Evolutionary conservation across 2,888 invertebrate species (phyloP).

Genomic region (Tipula confusa): DNA sequence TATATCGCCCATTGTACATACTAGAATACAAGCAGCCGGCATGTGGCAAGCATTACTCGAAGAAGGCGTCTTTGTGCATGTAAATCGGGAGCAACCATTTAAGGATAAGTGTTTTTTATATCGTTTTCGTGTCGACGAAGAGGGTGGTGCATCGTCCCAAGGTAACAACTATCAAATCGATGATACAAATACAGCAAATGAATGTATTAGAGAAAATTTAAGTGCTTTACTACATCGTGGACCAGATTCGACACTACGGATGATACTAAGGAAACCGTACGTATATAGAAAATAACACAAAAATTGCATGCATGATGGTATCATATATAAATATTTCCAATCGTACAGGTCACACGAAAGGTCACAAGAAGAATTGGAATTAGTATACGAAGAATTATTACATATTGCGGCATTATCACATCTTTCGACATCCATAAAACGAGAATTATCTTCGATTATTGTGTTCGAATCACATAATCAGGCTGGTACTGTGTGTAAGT

Average conservation of each 20-base stretch:
- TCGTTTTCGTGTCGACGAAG: constrained; percentile 72
- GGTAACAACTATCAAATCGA: constrained; percentile 54
- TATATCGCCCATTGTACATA: constrained; percentile 59
- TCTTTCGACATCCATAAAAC: constrained; percentile 73
- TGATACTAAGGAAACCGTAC: constrained; percentile 77
- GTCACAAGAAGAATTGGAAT: constrained; percentile 71
- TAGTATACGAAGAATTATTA: constrained; percentile 76
- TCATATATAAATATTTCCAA: not conserved
- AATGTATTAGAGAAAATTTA: constrained; percentile 63
- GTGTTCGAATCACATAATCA: constrained; percentile 75
- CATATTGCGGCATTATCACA: constrained; percentile 78
- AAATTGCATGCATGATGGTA: too few species aligned
- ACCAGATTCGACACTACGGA: constrained; percentile 72
- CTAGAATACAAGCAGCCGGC: constrained; percentile 66
- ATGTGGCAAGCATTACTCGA: constrained; percentile 82
- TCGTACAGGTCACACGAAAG: constrained; percentile 64
- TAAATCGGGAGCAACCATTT: constrained; percentile 73
- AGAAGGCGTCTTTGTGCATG: constrained; percentile 71
- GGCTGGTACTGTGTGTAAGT: constrained; percentile 72
- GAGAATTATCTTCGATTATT: constrained; percentile 72
- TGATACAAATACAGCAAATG: constrained; percentile 62
- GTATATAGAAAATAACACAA: constrained; percentile 43
- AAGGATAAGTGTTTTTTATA: constrained; percentile 79
- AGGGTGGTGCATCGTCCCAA: constrained; percentile 54
- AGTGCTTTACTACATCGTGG: constrained; percentile 64